Percentiles rank a stretch among this genome's conserved stretches.
phyloP scores from a whole-genome alignment of 2,797 vertebrate genomes.

The Sebastes kiyomatsui region DNA sequence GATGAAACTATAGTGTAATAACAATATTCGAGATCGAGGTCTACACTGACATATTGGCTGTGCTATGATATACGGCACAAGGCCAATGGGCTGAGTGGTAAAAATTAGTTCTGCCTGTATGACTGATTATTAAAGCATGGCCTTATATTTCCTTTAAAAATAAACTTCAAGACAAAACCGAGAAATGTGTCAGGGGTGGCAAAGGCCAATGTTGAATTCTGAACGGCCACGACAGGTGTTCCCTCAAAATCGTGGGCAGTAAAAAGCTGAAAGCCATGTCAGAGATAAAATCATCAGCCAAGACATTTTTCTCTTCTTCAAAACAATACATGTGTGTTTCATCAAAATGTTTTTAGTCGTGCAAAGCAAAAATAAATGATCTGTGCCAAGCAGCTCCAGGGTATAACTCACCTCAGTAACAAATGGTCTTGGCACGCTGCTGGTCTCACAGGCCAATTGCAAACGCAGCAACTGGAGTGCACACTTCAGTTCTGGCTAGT shows the following conservation, averaged over 20 bases:
- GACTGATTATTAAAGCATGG: background rate
- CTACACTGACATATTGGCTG: background rate
- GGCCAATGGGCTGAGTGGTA: background rate
- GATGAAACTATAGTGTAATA: background rate
- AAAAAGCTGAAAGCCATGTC: background rate
- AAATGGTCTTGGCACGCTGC: background rate
- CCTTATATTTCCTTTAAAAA: background rate
- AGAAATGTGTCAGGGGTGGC: background rate
- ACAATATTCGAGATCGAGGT: background rate
- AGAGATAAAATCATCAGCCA: background rate
- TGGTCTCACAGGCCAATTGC: background rate
- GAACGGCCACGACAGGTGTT: background rate
- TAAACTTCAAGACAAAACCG: background rate
- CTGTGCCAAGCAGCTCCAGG: background rate
- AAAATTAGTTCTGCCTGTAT: background rate
- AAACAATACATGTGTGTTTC: slow-evolving; percentile 1
- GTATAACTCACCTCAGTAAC: background rate
- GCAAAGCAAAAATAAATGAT: background rate
- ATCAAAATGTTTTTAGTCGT: slow-evolving; percentile 1
- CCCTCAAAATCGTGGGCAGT: background rate
- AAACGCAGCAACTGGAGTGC: background rate
- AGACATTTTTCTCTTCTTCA: slow-evolving; percentile 8
- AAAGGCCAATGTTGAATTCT: background rate
- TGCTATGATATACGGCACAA: background rate
- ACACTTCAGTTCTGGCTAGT: background rate